phyloP scores from a whole-genome alignment of 2,888 invertebrate genomes.

The Agrochola lychnidis region DNA sequence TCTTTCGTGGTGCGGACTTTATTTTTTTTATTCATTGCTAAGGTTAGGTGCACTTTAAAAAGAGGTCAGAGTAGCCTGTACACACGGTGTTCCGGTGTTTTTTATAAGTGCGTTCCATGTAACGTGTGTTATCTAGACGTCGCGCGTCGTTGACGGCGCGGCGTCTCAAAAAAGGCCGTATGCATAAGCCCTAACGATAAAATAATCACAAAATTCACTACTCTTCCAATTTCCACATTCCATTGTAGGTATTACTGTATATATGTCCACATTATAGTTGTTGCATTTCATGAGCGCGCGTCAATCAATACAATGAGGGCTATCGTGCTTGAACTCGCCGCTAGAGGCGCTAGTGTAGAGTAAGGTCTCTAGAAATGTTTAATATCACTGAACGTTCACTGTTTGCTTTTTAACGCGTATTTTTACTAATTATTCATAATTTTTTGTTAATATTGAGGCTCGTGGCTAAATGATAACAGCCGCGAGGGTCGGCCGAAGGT shows the following conservation, averaged over 20 bases:
- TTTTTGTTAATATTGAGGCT: not conserved
- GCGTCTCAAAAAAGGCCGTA: not conserved
- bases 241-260: constrained; percentile 28
- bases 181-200: not conserved
- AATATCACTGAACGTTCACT: not conserved
- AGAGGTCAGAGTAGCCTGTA: not conserved
- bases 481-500: too few species aligned
- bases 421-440: not conserved
- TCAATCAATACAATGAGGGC: not conserved
- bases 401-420: not conserved
- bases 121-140: too few species aligned
- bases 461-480: too few species aligned
- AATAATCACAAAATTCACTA: not conserved
- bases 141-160: not conserved
- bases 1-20: too few species aligned
- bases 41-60: not conserved
- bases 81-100: too few species aligned
- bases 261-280: not conserved
- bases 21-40: too few species aligned
- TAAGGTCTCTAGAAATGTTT: not conserved
- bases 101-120: too few species aligned
- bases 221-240: not conserved
- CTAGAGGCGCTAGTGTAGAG: not conserved
- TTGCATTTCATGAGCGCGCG: not conserved
- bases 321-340: not conserved